Base-by-base conservation (phyloP, 2,113 vertebrate genomes). In the Peromyscus californicus region DNA sequence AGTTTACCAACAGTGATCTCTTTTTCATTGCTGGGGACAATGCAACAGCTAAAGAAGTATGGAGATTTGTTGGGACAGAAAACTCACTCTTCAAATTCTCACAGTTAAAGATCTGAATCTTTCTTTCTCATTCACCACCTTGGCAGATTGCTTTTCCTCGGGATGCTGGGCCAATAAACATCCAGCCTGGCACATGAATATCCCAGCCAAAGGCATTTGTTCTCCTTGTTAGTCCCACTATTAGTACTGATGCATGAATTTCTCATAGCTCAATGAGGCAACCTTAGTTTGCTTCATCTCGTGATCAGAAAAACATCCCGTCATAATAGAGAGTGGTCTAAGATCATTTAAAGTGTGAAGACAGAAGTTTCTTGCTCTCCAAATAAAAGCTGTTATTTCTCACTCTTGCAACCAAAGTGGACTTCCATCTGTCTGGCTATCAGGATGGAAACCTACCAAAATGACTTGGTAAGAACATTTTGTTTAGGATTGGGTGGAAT, bases 41-140 rank as follows among this genome's bases (percentile, higher is more conserved):
- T n/a, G 10, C 31, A n/a, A 24, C 12, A 39, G 80, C 10, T 45
- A 22, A 12, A 72, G n/a, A 59, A 74, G 54, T 42, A 29, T 84
- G 61, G 7, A 11, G 1, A 2, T 7, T 67, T 3, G 12, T 21
- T 7, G 8, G 6, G 45, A 3, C 26, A 63, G 75, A 16, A 7
- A 63, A 7, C 3, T 24, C 10, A 54, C 42, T 31, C 17, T 78
- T 29, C 61, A 48, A 76, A 42, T 65, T 61, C 12, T 7, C 54
- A 61, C 1, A 59, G 10, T 51, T n/a, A 22, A 19, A 15, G 59
- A 82, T 31, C 22, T 24, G 29, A 51, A 5, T 78, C 67, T n/a
- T 51, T 26, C 22, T 88, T 65, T 74, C 0, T 5, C 11, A 69
- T 13, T 21, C n/a, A 36, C 4, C 2, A n/a, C 29, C 54, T 90